Conservation (phyloP, 2,797 vertebrate species). For the Fistularia commersonii region DNA sequence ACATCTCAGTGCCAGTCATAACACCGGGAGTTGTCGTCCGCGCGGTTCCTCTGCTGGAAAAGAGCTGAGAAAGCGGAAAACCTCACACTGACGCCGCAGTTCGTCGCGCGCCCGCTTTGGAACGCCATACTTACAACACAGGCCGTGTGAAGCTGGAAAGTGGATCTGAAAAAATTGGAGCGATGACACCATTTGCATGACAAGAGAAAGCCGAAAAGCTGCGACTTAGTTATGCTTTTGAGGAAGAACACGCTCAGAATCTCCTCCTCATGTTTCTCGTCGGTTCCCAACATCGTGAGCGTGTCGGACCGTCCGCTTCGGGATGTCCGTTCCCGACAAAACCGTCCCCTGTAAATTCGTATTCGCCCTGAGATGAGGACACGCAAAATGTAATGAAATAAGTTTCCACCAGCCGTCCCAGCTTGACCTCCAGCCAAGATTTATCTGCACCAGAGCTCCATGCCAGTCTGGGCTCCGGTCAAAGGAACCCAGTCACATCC, state of each 20-base stretch:
- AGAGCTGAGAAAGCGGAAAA: neutral
- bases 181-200: too few species aligned
- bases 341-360: conserved; percentile 11
- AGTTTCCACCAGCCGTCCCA: neutral
- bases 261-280: too few species aligned
- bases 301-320: too few species aligned
- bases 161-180: too few species aligned
- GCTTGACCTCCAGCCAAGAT: conserved; percentile 34
- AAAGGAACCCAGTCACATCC: conserved; percentile 25
- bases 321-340: too few species aligned
- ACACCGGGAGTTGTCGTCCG: neutral
- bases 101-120: neutral
- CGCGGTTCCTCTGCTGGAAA: neutral
- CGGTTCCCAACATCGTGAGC: too few species aligned
- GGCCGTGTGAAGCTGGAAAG: too few species aligned
- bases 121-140: neutral
- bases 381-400: conserved; percentile 11
- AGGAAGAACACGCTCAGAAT: too few species aligned
- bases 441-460: conserved; percentile 17
- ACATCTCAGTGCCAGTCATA: neutral
- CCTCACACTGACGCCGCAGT: neutral
- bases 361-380: conserved; percentile 14
- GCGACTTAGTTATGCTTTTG: too few species aligned
- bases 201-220: too few species aligned
- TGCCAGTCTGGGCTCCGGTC: conserved; percentile 24